Evolutionary conservation across 1,140 invertebrate species (phyloP).

Genomic region (Diuraphis noxia): DNA sequence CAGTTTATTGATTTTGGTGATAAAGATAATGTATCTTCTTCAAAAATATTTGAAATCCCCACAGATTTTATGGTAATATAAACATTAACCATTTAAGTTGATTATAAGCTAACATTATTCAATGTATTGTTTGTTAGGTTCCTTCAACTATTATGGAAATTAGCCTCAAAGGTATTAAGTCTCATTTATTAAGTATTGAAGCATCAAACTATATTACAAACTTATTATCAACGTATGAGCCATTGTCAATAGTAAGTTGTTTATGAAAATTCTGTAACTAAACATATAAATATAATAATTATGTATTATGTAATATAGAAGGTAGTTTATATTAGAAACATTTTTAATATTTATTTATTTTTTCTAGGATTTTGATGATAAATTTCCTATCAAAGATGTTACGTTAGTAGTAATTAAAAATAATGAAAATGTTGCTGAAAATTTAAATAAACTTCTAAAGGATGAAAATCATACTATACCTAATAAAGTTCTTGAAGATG

Average conservation of each 20-base stretch:
- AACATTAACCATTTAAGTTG: background rate
- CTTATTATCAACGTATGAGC: conserved; percentile 24
- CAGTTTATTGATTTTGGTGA: conserved; percentile 46
- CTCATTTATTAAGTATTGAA: background rate
- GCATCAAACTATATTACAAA: conserved; percentile 6
- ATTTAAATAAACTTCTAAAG: background rate
- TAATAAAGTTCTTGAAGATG: background rate
- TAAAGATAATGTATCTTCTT: conserved; percentile 20
- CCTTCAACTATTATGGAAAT: conserved; percentile 10
- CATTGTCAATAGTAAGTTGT: conserved; percentile 33
- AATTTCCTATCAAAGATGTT: background rate
- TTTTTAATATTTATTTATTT: background rate
- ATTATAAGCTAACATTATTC: background rate
- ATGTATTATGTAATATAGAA: background rate
- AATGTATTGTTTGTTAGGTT: background rate
- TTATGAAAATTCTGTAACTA: background rate
- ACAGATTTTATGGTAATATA: conserved; percentile 16
- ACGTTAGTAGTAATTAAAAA: background rate
- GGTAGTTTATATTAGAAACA: no score
- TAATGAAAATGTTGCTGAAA: conserved; percentile 33
- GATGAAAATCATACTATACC: background rate
- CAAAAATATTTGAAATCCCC: conserved; percentile 32
- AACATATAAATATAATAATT: background rate
- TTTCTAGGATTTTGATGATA: conserved; percentile 24
- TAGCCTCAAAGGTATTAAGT: conserved; percentile 16